Evolutionary conservation across 2,797 vertebrate genomes (phyloP), one percentile per base, ranked within the genome.

Genomic region (Valencia hispanica): DNA sequence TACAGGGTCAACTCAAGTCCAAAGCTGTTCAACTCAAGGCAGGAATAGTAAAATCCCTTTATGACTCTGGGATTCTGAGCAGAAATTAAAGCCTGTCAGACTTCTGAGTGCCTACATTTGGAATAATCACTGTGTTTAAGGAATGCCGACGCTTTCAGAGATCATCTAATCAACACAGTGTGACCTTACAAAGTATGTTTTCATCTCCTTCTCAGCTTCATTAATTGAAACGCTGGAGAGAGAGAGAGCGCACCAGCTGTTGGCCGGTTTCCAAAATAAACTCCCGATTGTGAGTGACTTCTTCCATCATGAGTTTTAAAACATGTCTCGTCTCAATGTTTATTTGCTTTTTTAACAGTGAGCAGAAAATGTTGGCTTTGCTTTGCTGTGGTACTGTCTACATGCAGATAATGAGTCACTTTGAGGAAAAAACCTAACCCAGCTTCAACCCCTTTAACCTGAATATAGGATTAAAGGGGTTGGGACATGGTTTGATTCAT

Each of bases 191-290:
- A 59, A 43, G 63, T 17, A 36, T 0, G 78, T 81, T 91, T 77
- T 79, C 77, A 85, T 89, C 78, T 78, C 53, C 66, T 78, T 84
- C 53, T 51, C 75, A 86, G 57, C 66, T 82, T 83, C 34, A 84
- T 87, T 84, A 79, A 83, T 36, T 79, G 77, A 79, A 89, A 77
- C 78, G 69, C 71, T 80, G 74, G 68, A 88, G 77, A 9, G 75
- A 91, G 84, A 71, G 68, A 84, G 72, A 50, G n/a, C 68, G 66
- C 77, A 68, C 61, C 75, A 79, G 80, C 80, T 77, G 77, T 73
- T 93, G 91, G 89, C 86, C 27, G 20, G 36, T 48, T 69, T 89
- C 87, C 91, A 91, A 53, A 78, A 66, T 41, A 39, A 84, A 69
- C 83, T 30, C 65, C 78, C 53, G 25, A 4, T 68, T 74, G 84